A percentile compares a stretch with the other conserved stretches of the same genome.
Conservation (phyloP, 2,888 invertebrate species). For the Creontiades dilutus region DNA sequence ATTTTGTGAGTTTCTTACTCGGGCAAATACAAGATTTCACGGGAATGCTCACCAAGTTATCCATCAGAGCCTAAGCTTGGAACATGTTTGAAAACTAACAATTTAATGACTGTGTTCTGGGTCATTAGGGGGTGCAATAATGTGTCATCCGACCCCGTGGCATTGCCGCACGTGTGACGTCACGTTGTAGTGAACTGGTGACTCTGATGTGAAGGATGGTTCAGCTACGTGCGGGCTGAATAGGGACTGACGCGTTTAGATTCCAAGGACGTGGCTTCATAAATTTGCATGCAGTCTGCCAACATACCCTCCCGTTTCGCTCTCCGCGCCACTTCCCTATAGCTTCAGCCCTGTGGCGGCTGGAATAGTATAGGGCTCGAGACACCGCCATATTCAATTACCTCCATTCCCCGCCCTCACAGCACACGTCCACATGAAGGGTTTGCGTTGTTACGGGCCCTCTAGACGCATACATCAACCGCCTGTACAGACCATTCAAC, state of each 20-base stretch:
- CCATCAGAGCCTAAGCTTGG: too few species aligned
- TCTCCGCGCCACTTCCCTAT: not conserved
- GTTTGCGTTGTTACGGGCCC: not conserved
- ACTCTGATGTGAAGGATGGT: not conserved
- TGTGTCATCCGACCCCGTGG: too few species aligned
- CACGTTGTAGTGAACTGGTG: not conserved
- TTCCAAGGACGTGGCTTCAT: slow-evolving; percentile 52
- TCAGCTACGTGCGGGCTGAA: slow-evolving; percentile 7
- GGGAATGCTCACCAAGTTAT: too few species aligned
- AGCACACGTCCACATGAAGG: not conserved
- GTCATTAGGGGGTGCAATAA: too few species aligned
- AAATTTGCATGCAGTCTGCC: slow-evolving; percentile 53
- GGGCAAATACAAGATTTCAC: too few species aligned
- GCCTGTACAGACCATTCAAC: not conserved
- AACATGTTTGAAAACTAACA: too few species aligned
- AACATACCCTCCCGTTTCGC: not conserved
- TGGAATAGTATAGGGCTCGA: not conserved
- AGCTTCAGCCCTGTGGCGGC: not conserved
- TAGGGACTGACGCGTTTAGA: slow-evolving; percentile 6
- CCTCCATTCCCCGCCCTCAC: not conserved
- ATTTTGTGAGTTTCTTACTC: too few species aligned
- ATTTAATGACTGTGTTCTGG: too few species aligned
- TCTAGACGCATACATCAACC: not conserved
- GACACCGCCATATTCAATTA: slow-evolving; percentile 46
- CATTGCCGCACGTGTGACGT: too few species aligned